A percentile compares a stretch with the other conserved stretches of the same genome.
phyloP scores from a whole-genome alignment of 2,797 vertebrate species.

The Acomys russatus region DNA sequence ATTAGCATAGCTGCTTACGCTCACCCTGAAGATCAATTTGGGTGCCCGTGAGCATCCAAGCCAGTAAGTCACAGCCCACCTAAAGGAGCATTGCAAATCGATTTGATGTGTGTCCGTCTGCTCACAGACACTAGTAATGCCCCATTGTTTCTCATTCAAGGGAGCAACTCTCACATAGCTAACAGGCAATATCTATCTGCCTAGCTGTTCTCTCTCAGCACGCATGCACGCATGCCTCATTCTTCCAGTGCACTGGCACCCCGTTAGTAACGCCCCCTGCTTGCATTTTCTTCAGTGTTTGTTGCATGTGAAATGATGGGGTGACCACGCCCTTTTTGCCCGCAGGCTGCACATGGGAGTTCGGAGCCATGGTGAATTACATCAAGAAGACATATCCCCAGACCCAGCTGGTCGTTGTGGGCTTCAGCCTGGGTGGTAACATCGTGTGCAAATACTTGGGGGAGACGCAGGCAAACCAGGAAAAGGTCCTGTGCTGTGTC shows the following conservation, averaged over 20 bases:
- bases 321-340: constrained; percentile 61
- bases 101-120: neutral
- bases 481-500: constrained; percentile 96
- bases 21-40: neutral
- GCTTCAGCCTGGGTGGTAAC: constrained; percentile 98
- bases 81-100: neutral
- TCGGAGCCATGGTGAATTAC: constrained; percentile 97
- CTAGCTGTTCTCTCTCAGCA: neutral
- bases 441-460: constrained; percentile 99
- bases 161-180: neutral
- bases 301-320: neutral
- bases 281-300: neutral
- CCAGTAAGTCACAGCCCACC: neutral
- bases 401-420: constrained; percentile 95
- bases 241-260: neutral
- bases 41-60: neutral
- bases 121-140: neutral
- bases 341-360: constrained; percentile 98
- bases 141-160: neutral
- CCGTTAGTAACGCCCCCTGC: neutral
- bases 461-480: constrained; percentile 95
- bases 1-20: neutral
- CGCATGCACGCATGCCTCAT: neutral
- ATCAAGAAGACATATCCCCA: constrained; percentile 95
- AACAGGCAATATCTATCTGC: neutral